Conservation (phyloP, 2,113 vertebrate species). For the Lethenteron camtschaticum region DNA sequence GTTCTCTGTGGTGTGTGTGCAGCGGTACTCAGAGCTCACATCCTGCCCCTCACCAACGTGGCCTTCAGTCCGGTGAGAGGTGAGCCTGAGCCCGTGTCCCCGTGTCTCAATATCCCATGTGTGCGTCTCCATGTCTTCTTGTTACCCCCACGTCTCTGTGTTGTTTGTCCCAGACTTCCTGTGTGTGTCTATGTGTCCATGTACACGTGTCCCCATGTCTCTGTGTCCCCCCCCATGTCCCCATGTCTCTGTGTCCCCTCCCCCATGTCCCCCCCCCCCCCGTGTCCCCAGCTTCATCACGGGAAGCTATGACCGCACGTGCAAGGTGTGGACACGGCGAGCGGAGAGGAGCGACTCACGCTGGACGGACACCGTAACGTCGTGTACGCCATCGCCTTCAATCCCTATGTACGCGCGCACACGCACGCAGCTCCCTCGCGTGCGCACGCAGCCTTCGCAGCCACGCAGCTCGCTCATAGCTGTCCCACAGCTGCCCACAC, state of each 20-base stretch:
- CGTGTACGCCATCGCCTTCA: conserved; percentile 76
- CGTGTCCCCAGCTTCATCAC: conserved; percentile 51
- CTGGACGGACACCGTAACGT: conserved; percentile 67
- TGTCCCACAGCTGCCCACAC: neutral
- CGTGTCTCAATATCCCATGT: too few relatives aligned
- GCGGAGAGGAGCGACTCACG: conserved; percentile 39
- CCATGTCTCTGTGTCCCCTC: too few relatives aligned
- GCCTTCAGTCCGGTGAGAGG: conserved; percentile 74
- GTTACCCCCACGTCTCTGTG: too few relatives aligned
- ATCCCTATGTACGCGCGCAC: conserved; percentile 45
- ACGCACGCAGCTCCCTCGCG: neutral
- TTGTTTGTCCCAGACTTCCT: too few relatives aligned
- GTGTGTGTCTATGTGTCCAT: too few relatives aligned
- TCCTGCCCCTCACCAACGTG: conserved; percentile 74
- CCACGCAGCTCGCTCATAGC: neutral
- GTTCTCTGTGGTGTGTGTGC: too few relatives aligned
- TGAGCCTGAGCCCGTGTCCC: conserved; percentile 19
- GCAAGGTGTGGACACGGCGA: conserved; percentile 64
- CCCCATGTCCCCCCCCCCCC: too few relatives aligned
- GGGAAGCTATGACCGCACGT: conserved; percentile 85
- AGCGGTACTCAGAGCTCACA: conserved; percentile 50
- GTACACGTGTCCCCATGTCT: too few relatives aligned
- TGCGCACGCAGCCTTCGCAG: too few relatives aligned
- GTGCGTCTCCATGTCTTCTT: too few relatives aligned
- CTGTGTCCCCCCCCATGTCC: too few relatives aligned